Conservation (phyloP, 2,113 vertebrate species). For the Microtus ochrogaster region DNA sequence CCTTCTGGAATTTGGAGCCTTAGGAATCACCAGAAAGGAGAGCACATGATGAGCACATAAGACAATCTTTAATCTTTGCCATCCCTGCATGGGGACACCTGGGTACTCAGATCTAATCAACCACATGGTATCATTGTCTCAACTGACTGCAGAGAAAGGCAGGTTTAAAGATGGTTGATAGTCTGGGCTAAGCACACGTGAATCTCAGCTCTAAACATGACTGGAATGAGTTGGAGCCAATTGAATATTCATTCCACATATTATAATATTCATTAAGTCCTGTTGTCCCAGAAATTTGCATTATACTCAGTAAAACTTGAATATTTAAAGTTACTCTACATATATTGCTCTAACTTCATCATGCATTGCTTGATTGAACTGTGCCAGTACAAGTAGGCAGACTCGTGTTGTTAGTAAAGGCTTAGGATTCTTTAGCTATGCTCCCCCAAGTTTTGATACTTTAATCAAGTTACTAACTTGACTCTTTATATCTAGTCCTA, state of each 20-base stretch:
- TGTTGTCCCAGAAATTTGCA: not conserved
- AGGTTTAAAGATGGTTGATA: not conserved
- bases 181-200: not conserved
- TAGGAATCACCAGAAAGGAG: not conserved
- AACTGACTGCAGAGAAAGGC: not conserved
- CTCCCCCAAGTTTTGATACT: not conserved
- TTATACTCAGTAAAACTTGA: not conserved
- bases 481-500: not conserved
- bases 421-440: not conserved
- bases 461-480: slow-evolving; percentile 43
- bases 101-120: not conserved
- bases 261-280: not conserved
- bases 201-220: not conserved
- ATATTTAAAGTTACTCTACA: not conserved
- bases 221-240: not conserved
- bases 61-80: not conserved
- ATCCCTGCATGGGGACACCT: not conserved
- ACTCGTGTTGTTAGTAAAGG: slow-evolving; percentile 11
- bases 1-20: not conserved
- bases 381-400: not conserved
- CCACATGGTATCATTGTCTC: not conserved
- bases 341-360: not conserved
- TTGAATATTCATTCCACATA: not conserved
- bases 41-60: not conserved
- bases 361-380: not conserved